Evolutionary conservation across 1,140 invertebrate species (phyloP).

Genomic region (Fopius arisanus): DNA sequence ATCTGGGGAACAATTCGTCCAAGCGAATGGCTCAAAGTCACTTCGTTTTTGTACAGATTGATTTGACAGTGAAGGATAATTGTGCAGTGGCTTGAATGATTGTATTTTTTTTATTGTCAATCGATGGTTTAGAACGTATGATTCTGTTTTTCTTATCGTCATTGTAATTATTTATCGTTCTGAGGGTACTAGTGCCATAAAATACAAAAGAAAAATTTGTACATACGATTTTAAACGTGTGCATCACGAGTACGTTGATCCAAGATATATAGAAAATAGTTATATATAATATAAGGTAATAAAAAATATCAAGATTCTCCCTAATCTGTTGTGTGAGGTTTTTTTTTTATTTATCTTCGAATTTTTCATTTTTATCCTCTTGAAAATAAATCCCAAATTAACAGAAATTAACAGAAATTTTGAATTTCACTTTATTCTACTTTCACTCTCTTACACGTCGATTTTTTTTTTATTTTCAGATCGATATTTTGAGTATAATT

Average conservation of each 20-base stretch:
- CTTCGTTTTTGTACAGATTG: neutral
- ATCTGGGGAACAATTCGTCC: neutral
- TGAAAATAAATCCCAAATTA: no score
- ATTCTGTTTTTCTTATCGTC: neutral
- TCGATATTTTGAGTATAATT: no score
- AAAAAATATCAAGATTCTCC: neutral
- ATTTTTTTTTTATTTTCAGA: no score
- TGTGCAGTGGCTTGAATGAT: neutral
- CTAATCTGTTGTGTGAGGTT: neutral
- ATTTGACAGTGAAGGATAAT: neutral
- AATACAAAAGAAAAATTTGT: slow-evolving; percentile 2
- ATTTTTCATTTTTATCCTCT: neutral
- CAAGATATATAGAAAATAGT: neutral
- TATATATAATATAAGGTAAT: neutral
- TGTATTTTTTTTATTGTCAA: neutral
- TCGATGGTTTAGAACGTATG: neutral
- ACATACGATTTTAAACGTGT: neutral
- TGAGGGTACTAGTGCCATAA: slow-evolving; percentile 12
- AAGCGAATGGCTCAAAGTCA: neutral
- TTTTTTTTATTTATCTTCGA: neutral
- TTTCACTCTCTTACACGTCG: no score
- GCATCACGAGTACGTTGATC: neutral
- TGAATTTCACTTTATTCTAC: no score
- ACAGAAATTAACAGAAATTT: no score
- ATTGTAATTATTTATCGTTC: neutral